Conservation (phyloP, 2,113 vertebrate species). For the Meriones unguiculatus region DNA sequence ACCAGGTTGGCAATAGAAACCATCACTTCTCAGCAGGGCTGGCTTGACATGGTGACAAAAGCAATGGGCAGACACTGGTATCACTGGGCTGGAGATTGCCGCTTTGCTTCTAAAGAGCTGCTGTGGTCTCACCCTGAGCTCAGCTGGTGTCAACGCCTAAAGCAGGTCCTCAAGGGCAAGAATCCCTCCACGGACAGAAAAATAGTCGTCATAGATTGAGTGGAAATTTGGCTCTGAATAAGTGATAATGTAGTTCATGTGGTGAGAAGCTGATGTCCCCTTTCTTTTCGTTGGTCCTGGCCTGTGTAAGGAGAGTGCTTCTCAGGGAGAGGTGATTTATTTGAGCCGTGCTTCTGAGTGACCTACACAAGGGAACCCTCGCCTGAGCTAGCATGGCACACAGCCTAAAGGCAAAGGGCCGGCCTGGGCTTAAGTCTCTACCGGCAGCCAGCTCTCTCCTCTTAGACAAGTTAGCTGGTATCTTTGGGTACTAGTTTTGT, state of each 20-base stretch:
- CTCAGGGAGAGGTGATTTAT: neutral
- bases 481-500: constrained; percentile 6
- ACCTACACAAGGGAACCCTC: neutral
- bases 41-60: neutral
- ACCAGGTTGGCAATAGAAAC: neutral
- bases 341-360: neutral
- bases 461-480: neutral
- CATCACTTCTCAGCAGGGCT: neutral
- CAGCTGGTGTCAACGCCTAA: neutral
- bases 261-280: neutral
- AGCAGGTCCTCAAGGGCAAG: neutral
- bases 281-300: neutral
- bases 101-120: neutral
- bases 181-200: neutral
- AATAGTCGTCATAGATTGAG: neutral
- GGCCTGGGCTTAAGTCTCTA: neutral
- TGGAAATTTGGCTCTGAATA: neutral
- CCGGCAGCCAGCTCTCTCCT: neutral
- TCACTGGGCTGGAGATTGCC: neutral
- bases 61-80: neutral
- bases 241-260: neutral
- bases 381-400: neutral
- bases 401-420: neutral
- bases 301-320: neutral
- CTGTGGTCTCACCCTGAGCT: neutral